Evolutionary conservation across 1,140 invertebrate species (phyloP).

Genomic region (Condylostylus longicornis): DNA sequence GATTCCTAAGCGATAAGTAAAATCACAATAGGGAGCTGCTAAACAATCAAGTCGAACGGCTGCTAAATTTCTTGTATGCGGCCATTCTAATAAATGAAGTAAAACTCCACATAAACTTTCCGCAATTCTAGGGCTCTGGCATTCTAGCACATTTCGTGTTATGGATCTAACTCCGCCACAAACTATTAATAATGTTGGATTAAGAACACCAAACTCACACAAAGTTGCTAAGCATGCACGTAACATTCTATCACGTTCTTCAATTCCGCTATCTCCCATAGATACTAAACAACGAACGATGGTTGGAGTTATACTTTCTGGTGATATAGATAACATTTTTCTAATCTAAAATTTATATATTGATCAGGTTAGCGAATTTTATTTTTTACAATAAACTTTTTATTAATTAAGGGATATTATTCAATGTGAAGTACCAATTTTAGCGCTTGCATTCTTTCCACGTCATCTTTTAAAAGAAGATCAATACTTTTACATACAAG

Average conservation of each 20-base stretch:
- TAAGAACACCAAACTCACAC: slow-evolving; percentile 73
- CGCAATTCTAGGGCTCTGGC: slow-evolving; percentile 57
- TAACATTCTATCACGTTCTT: slow-evolving; percentile 63
- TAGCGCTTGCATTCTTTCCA: slow-evolving; percentile 78
- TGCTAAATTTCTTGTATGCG: slow-evolving; percentile 56
- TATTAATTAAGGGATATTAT: neutral
- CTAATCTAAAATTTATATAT: slow-evolving; percentile 13
- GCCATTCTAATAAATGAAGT: slow-evolving; percentile 75
- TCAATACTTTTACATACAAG: slow-evolving; percentile 67
- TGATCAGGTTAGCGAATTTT: slow-evolving; percentile 32
- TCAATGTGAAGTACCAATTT: slow-evolving; percentile 49
- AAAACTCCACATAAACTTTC: slow-evolving; percentile 77
- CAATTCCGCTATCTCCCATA: slow-evolving; percentile 62
- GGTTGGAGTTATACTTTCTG: slow-evolving; percentile 34
- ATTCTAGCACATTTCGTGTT: slow-evolving; percentile 64
- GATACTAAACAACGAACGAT: slow-evolving; percentile 60
- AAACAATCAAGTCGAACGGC: slow-evolving; percentile 66
- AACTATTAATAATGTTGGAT: slow-evolving; percentile 61
- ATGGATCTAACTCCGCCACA: slow-evolving; percentile 73
- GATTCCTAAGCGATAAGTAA: slow-evolving; percentile 54
- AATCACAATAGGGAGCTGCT: slow-evolving; percentile 83
- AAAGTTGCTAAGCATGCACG: slow-evolving; percentile 69
- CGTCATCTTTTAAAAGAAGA: slow-evolving; percentile 66
- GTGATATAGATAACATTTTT: slow-evolving; percentile 27
- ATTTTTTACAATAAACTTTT: neutral